Percentiles rank a stretch among this genome's conserved stretches.
Conservation (phyloP, 1,140 invertebrate genomes). For the Phenacoccus solenopsis region DNA sequence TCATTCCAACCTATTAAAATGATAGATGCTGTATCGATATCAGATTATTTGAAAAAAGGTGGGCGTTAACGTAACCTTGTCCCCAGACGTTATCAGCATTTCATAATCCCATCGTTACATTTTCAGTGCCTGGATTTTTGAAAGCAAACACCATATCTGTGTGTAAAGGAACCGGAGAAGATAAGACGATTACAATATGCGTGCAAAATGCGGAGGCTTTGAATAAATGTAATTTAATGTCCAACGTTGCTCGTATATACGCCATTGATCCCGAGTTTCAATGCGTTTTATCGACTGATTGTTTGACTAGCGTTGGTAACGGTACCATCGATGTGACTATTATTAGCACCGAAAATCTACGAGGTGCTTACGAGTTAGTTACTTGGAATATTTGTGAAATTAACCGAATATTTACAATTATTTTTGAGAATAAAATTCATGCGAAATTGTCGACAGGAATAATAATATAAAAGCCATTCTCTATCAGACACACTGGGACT, state of each 20-base stretch:
- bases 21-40: neutral
- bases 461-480: slow-evolving; percentile 46
- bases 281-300: slow-evolving; percentile 46
- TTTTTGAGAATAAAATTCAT: neutral
- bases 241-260: slow-evolving; percentile 50
- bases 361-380: slow-evolving; percentile 38
- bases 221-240: slow-evolving; percentile 59
- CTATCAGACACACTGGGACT: slow-evolving; percentile 45
- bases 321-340: slow-evolving; percentile 51
- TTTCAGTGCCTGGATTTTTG: slow-evolving; percentile 41
- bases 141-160: slow-evolving; percentile 45
- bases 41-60: slow-evolving; percentile 10
- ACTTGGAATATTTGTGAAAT: neutral
- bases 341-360: slow-evolving; percentile 44
- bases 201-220: slow-evolving; percentile 42
- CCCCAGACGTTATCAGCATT: neutral
- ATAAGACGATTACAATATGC: slow-evolving; percentile 29
- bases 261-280: slow-evolving; percentile 58
- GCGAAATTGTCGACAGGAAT: slow-evolving; percentile 39
- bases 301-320: slow-evolving; percentile 47
- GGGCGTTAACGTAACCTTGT: neutral
- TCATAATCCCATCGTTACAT: too few relatives aligned
- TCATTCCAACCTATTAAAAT: slow-evolving; percentile 7
- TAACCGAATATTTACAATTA: neutral
- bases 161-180: slow-evolving; percentile 41